Evolutionary conservation across 2,113 vertebrate genomes (phyloP), one percentile per base, ranked within the genome.

Genomic region (Corythaixoides concolor): DNA sequence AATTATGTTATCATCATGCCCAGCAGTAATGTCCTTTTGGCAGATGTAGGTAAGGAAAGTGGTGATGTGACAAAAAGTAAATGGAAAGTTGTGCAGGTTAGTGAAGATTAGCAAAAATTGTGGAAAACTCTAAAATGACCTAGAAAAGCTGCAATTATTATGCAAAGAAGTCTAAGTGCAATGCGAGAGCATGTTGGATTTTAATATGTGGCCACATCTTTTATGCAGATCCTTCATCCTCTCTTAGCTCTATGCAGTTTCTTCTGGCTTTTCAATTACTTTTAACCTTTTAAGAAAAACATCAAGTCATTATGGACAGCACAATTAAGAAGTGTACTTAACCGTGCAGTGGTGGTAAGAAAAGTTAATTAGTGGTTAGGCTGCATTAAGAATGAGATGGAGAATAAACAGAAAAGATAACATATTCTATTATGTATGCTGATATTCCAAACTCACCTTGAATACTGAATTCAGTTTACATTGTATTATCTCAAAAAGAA

Each of bases 361-460:
- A 87, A 91, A 92, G 90, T 89, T 95, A 95, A 95, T 88, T 76
- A 87, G 87, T 35, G 89, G 28, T 69, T 92, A 43, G n/a, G 28
- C 30, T 95, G 56, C 53, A 75, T 88, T 86, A 93, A 90, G 47
- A 89, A 85, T 77, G 37, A 94, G 70, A 72, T 10, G 9, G n/a
- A 86, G 11, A 78, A 91, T 37, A 90, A 92, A 79, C 24, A 77
- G 37, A 85, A 93, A 86, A 87, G 30, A 78, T 80, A 89, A 87
- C 4, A 1, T 35, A 28, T 68, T 37, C 4, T 76, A 86, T 82
- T 87, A 37, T 56, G 22, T 45, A 21, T 82, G 24, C 18, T 84
- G 55, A 67, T 76, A 70, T 85, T 92, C 81, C n/a, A 88, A 82
- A 82, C 53, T 88, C 45, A 87, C 19, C 66, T 93, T 85, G 69